These are phyloP conservation scores for Ctenomys sociabilis DNA, from an alignment of 2,113 vertebrate species.

Conservation along the genomic window DNA sequence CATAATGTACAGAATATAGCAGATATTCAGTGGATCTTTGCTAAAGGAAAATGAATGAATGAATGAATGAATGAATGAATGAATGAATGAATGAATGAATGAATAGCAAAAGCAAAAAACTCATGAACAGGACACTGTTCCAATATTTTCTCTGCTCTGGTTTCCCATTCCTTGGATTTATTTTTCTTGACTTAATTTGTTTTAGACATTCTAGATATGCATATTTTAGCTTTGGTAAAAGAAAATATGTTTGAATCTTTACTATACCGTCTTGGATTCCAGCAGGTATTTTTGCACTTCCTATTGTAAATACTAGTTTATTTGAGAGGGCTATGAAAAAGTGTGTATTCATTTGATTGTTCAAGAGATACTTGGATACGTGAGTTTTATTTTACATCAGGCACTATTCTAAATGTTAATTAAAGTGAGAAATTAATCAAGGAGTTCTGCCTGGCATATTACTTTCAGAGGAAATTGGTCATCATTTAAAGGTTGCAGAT, in stretches of 20 bases:
- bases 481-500: slow-evolving; percentile 17
- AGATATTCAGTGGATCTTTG: slow-evolving; percentile 6
- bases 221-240: slow-evolving; percentile 24
- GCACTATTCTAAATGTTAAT: not conserved
- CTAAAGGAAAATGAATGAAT: slow-evolving; percentile 14
- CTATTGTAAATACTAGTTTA: slow-evolving; percentile 41
- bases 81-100: not conserved
- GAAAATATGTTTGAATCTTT: not conserved
- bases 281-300: not conserved
- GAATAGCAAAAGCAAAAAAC: not conserved
- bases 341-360: not conserved
- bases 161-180: not conserved
- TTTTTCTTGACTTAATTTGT: slow-evolving; percentile 39
- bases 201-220: not conserved
- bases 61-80: not conserved
- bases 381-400: not conserved
- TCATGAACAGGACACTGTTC: not conserved
- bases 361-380: not conserved
- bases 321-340: not conserved
- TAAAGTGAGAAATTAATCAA: slow-evolving; percentile 40
- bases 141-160: not conserved
- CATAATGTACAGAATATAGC: not conserved
- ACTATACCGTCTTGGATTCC: slow-evolving; percentile 14
- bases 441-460: not conserved
- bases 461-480: not conserved